Base-by-base conservation (phyloP, 2,888 invertebrate genomes). In the Neoaliturus tenellus region DNA sequence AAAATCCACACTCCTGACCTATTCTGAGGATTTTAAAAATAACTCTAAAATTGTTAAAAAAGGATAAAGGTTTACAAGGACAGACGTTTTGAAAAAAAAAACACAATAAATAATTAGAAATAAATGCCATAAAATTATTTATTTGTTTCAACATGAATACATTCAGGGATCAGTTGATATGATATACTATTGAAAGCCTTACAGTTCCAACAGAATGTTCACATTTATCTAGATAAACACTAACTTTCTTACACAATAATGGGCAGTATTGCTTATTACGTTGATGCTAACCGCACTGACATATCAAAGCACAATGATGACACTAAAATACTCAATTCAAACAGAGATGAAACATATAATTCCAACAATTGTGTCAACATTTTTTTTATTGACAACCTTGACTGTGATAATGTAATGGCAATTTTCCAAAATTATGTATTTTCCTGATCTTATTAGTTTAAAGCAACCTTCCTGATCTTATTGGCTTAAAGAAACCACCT, bases 111-210 rank as follows among this genome's bases (percentile, higher is more conserved):
- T n/a, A n/a, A n/a, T n/a, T n/a, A n/a, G n/a, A n/a, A 55, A 10
- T 17, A 48, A 55, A 20, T 55, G 55, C 55, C 55, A 55, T 55
- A 55, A 55, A 55, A 55, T 23, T 55, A 55, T 55, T 55, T 55
- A 55, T 55, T 55, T 55, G 55, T 55, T 55, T 55, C 55, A 55
- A 55, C 55, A 55, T 55, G 20, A 55, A 23, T 55, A 55, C 55
- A 55, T 55, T 55, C n/a, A 55, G 55, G 55, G 55, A 48, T 55
- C 55, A 55, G 55, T 55, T 55, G 55, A 55, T 55, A 55, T 55
- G 55, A 55, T 55, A 55, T 55, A 55, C 55, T 23, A 55, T 55
- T 25, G 55, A 55, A 55, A 55, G 55, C 55, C 55, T 55, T 25
- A 55, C 55, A 23, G 55, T 55, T 5, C 17, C 6, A 55, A 55